phyloP scores from a whole-genome alignment of 92 coral and sea anemone species.

The Zoanthus gigantus region DNA sequence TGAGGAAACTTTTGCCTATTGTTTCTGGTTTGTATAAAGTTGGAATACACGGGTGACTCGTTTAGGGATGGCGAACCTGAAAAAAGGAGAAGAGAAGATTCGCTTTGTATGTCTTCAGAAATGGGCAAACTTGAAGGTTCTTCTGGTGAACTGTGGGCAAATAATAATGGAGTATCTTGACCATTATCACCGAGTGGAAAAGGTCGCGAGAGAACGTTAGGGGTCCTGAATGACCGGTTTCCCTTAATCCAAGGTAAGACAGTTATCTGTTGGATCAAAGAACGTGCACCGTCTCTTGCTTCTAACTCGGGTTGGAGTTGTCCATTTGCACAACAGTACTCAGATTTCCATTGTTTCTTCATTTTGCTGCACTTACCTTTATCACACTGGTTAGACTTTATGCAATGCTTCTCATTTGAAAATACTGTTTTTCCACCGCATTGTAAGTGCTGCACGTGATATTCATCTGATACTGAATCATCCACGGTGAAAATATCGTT shows the following conservation, averaged over 20 bases:
- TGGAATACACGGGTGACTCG: slow-evolving; percentile 12
- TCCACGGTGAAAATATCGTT: not conserved
- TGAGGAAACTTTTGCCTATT: not conserved
- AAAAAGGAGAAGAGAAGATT: not conserved
- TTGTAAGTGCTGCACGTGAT: not conserved
- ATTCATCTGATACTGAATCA: not conserved
- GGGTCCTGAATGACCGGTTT: not conserved
- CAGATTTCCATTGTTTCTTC: not conserved
- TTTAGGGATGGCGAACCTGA: not conserved
- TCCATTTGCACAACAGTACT: not conserved
- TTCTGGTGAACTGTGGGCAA: not conserved
- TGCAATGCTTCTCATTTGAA: too few relatives aligned
- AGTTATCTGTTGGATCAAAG: not conserved
- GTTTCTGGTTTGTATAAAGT: not conserved
- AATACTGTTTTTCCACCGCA: not conserved
- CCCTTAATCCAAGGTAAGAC: not conserved
- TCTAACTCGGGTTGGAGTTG: not conserved
- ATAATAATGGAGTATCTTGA: not conserved
- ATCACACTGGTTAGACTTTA: not conserved
- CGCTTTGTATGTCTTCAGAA: not conserved
- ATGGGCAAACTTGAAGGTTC: not conserved
- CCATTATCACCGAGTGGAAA: slow-evolving; percentile 12
- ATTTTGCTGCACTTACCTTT: not conserved
- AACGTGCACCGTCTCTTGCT: not conserved
- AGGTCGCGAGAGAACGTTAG: slow-evolving; percentile 22